Evolutionary conservation across 1,140 invertebrate genomes (phyloP).

Genomic region (Mactra quadrangularis): DNA sequence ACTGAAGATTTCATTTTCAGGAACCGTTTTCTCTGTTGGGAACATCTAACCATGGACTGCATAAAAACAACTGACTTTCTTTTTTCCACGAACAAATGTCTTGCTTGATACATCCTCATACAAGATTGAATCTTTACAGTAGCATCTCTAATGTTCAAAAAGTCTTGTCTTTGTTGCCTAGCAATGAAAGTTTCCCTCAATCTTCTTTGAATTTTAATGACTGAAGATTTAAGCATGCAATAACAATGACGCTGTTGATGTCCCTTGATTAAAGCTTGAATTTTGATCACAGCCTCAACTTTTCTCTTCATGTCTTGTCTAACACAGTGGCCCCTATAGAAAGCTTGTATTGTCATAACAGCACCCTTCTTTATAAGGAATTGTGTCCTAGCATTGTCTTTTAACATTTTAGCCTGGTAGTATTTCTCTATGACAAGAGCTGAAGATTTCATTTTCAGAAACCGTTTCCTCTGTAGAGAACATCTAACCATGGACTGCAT

Average conservation of each 20-base stretch:
- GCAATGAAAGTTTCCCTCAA: slow-evolving; percentile 9
- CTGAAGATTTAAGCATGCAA: slow-evolving; percentile 48
- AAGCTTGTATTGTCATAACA: slow-evolving; percentile 61
- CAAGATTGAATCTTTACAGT: slow-evolving; percentile 47
- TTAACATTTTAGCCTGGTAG: slow-evolving; percentile 45
- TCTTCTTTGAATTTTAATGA: slow-evolving; percentile 62
- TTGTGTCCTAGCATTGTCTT: neutral
- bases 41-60: slow-evolving; percentile 60
- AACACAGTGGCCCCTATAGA: slow-evolving; percentile 45
- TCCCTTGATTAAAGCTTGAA: slow-evolving; percentile 67
- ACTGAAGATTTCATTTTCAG: slow-evolving; percentile 54
- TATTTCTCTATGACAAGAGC: slow-evolving; percentile 61
- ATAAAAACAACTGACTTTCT: slow-evolving; percentile 52
- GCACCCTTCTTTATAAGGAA: slow-evolving; percentile 32
- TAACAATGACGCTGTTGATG: slow-evolving; percentile 33
- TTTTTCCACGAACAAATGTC: slow-evolving; percentile 34
- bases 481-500: slow-evolving; percentile 63
- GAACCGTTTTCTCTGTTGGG: slow-evolving; percentile 52
- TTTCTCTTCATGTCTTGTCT: slow-evolving; percentile 45
- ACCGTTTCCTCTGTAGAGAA: slow-evolving; percentile 52
- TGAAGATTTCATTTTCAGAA: slow-evolving; percentile 54
- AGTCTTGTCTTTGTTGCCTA: slow-evolving; percentile 19
- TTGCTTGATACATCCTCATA: slow-evolving; percentile 37
- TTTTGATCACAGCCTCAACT: slow-evolving; percentile 37
- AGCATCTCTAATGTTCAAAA: slow-evolving; percentile 39